A percentile compares a stretch with the other conserved stretches of the same genome.
Evolutionary conservation across 1,140 invertebrate genomes (phyloP).

Genomic region (Andrena cerasifolii): DNA sequence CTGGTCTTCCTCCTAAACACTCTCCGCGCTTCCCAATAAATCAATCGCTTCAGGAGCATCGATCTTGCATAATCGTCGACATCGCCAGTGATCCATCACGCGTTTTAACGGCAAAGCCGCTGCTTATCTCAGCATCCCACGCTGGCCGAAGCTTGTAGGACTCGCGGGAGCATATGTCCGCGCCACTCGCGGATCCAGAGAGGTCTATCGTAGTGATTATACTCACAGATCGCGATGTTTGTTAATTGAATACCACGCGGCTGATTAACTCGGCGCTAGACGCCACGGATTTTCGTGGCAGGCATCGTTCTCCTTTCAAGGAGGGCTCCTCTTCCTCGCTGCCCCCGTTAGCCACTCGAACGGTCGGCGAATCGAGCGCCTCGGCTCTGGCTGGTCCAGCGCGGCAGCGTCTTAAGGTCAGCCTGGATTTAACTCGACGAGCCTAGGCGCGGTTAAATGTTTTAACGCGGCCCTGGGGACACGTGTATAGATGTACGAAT

Average conservation of each 20-base stretch:
- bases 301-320: too few relatives aligned
- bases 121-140: constrained; percentile 13
- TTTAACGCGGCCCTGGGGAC: constrained; percentile 56
- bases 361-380: too few relatives aligned
- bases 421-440: constrained; percentile 29
- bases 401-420: too few relatives aligned
- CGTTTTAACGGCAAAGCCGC: background rate
- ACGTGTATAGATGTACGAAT: constrained; percentile 61
- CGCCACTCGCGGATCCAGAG: background rate
- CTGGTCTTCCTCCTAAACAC: too few relatives aligned
- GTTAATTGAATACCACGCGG: too few relatives aligned
- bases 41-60: background rate
- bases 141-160: background rate
- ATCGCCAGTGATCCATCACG: constrained; percentile 22
- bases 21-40: background rate
- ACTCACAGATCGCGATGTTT: too few relatives aligned
- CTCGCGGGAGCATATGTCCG: background rate
- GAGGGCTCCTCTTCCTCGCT: too few relatives aligned
- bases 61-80: constrained; percentile 11
- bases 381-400: too few relatives aligned
- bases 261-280: too few relatives aligned
- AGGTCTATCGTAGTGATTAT: constrained; percentile 14
- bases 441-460: constrained; percentile 44
- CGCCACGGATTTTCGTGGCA: too few relatives aligned
- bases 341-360: too few relatives aligned